Percentiles rank a stretch among this genome's conserved stretches.
phyloP scores from a whole-genome alignment of 1,140 invertebrate species.

The Laupala kohalensis region DNA sequence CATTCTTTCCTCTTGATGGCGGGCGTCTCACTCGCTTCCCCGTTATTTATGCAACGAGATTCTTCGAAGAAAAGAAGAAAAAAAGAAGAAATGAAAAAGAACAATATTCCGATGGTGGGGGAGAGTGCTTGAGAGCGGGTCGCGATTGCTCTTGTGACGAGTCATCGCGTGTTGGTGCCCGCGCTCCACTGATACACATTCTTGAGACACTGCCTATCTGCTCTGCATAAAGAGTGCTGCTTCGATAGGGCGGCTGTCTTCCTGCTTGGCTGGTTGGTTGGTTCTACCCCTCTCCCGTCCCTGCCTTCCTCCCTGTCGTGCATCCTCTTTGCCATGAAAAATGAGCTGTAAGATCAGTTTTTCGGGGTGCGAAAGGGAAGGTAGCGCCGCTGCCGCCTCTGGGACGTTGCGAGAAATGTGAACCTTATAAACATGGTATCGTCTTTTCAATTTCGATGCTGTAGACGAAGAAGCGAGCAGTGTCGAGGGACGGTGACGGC shows the following conservation, averaged over 20 bases:
- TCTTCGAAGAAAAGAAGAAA: neutral
- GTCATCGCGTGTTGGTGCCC: neutral
- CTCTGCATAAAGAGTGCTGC: neutral
- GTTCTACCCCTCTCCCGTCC: too few species aligned
- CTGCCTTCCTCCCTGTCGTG: neutral
- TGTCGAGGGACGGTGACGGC: too few species aligned
- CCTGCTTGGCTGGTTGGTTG: too few species aligned
- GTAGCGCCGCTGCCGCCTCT: neutral
- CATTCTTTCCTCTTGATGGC: neutral
- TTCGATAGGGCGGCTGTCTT: too few species aligned
- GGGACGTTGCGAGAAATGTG: neutral
- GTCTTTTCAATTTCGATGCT: too few species aligned
- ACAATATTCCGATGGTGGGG: neutral
- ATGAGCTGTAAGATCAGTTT: neutral
- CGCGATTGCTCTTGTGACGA: neutral
- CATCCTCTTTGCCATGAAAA: neutral
- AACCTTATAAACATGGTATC: neutral
- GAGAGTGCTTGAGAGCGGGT: neutral
- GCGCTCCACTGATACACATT: neutral
- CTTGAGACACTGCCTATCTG: neutral
- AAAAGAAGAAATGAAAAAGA: neutral
- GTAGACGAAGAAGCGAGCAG: too few species aligned
- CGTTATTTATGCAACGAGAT: neutral
- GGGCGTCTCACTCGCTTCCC: neutral
- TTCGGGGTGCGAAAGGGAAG: neutral